Conservation (phyloP, 92 coral and sea anemone genomes). For the Actinostola sp. region DNA sequence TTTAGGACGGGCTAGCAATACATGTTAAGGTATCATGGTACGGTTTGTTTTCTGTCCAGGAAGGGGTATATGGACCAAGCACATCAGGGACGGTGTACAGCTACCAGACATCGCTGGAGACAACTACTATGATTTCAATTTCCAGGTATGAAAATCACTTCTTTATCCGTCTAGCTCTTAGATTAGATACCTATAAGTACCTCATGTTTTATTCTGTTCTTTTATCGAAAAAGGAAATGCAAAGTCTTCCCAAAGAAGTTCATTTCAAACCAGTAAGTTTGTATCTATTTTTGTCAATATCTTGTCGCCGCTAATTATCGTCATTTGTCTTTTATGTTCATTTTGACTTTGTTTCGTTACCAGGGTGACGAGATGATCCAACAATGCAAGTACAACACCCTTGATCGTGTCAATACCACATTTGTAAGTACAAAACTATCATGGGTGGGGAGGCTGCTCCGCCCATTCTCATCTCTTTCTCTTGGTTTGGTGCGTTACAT, state of each 20-base stretch:
- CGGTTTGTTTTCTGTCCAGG: constrained; percentile 20
- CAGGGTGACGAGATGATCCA: constrained; percentile 45
- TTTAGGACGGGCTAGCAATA: neutral
- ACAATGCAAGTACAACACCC: constrained; percentile 22
- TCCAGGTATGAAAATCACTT: constrained; percentile 30
- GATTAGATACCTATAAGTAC: neutral
- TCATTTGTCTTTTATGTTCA: neutral
- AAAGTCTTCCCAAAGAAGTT: constrained; percentile 7
- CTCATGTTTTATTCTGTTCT: neutral
- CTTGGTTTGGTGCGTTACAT: too few species aligned
- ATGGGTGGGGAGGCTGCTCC: too few species aligned
- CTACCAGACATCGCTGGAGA: constrained; percentile 58
- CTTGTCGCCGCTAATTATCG: neutral
- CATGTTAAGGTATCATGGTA: neutral
- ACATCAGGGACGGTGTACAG: constrained; percentile 55
- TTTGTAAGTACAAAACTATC: constrained; percentile 17
- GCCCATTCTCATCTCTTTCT: too few species aligned
- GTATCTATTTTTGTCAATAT: too few species aligned
- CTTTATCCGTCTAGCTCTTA: neutral
- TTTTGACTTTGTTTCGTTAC: neutral
- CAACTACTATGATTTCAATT: constrained; percentile 60
- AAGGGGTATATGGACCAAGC: constrained; percentile 50
- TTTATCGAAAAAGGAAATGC: constrained; percentile 12
- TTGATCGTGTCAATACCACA: constrained; percentile 3
- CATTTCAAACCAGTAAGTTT: constrained; percentile 35